phyloP scores from a whole-genome alignment of 2,797 vertebrate genomes.

The Halcyon chelicuti region DNA sequence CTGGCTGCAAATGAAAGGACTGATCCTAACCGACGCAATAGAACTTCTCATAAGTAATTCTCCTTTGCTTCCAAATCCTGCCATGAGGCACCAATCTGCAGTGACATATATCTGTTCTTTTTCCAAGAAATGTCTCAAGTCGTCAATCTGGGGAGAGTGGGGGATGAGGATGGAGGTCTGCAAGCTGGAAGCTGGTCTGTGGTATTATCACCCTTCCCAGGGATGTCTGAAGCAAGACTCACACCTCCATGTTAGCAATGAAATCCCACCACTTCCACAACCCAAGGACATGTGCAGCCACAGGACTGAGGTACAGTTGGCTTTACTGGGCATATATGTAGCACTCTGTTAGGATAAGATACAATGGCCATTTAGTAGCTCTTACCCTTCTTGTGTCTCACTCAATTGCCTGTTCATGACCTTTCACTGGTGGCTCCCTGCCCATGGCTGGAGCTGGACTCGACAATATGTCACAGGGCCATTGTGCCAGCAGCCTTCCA shows the following conservation, averaged over 20 bases:
- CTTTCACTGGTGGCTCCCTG: not conserved
- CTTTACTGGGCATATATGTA: not conserved
- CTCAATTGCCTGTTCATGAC: accelerated
- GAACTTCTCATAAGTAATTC: not conserved
- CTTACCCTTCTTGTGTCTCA: not conserved
- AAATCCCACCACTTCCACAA: not conserved
- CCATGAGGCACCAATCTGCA: not conserved
- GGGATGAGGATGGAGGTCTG: not conserved
- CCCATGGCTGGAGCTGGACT: not conserved
- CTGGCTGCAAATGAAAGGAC: not conserved
- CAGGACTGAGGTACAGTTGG: not conserved
- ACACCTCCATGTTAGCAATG: accelerated
- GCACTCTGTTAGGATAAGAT: not conserved
- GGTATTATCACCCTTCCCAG: accelerated
- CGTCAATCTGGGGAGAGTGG: not conserved
- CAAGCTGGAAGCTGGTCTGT: accelerated
- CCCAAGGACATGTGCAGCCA: not conserved
- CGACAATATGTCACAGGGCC: accelerated
- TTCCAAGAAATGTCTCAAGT: not conserved
- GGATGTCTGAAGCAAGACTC: not conserved
- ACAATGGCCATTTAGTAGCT: not conserved
- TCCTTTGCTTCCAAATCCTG: not conserved
- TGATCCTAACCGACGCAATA: not conserved
- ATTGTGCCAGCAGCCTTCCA: not conserved
- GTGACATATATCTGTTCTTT: not conserved